Conservation (phyloP, 2,113 vertebrate genomes). For the Peromyscus polionotus region DNA sequence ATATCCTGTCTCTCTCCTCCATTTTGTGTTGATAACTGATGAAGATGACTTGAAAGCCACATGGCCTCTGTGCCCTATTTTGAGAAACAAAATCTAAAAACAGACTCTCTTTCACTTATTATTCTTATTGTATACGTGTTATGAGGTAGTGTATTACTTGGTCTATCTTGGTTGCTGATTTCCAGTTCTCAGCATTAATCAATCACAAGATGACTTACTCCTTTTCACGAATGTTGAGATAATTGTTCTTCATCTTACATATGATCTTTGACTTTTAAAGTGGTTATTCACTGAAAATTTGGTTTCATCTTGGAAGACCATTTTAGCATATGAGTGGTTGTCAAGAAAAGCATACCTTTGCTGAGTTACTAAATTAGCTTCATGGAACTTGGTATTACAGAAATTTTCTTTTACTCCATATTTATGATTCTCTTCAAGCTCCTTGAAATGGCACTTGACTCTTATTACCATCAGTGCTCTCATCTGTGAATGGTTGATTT, state of each 20-base stretch:
- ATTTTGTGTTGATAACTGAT: background rate
- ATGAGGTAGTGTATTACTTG: conserved; percentile 87
- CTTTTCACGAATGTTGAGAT: conserved; percentile 99
- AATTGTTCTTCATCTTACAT: conserved; percentile 99
- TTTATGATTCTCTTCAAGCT: background rate
- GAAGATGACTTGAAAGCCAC: background rate
- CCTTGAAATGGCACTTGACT: background rate
- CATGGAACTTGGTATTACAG: background rate
- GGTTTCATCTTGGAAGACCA: conserved; percentile 98
- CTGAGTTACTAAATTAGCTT: background rate
- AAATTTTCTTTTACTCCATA: background rate
- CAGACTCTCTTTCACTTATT: background rate
- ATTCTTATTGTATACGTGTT: background rate
- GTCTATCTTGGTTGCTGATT: conserved; percentile 99
- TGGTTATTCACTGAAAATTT: conserved; percentile 98
- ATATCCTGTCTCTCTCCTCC: background rate
- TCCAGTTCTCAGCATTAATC: conserved; percentile 99
- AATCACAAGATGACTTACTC: conserved; percentile 98
- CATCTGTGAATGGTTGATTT: background rate
- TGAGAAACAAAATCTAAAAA: conserved; percentile 15
- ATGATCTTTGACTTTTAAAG: conserved; percentile 99
- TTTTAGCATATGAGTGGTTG: conserved; percentile 98
- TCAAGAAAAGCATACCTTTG: conserved; percentile 79
- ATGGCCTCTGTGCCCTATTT: background rate
- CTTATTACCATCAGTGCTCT: background rate